Evolutionary conservation across 2,888 invertebrate species (phyloP).

Genomic region (Chelonus formosanus): DNA sequence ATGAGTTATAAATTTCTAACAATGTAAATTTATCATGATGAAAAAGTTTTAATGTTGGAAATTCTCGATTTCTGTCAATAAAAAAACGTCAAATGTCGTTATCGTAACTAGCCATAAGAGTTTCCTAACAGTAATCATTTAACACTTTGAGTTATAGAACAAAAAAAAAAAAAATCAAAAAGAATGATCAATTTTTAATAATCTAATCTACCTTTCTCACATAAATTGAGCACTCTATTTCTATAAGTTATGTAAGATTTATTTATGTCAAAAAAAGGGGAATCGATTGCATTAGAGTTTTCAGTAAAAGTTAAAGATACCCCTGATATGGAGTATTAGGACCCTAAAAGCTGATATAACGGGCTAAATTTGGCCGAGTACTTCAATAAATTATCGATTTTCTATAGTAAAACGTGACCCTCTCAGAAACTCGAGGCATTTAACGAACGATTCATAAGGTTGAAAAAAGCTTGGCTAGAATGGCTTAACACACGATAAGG

Average conservation of each 20-base stretch:
- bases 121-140: too few species aligned
- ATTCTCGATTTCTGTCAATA: too few species aligned
- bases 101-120: too few species aligned
- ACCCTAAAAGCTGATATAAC: conserved; percentile 6
- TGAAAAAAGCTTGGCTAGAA: conserved; percentile 7
- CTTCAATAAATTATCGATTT: conserved; percentile 34
- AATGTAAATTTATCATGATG: too few species aligned
- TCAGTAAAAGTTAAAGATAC: neutral
- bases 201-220: too few species aligned
- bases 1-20: too few species aligned
- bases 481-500: conserved; percentile 13
- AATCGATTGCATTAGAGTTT: neutral
- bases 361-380: conserved; percentile 27
- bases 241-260: neutral
- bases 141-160: too few species aligned
- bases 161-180: too few species aligned
- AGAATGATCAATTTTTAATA: too few species aligned
- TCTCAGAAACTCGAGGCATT: conserved; percentile 13
- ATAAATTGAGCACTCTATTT: too few species aligned
- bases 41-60: too few species aligned
- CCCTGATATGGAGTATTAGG: neutral
- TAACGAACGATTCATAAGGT: conserved; percentile 16
- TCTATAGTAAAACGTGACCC: conserved; percentile 15
- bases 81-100: too few species aligned
- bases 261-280: neutral